These are phyloP conservation scores for Ferrisia virgata DNA, from an alignment of 2,888 invertebrate genomes.

Conservation along the genomic window DNA sequence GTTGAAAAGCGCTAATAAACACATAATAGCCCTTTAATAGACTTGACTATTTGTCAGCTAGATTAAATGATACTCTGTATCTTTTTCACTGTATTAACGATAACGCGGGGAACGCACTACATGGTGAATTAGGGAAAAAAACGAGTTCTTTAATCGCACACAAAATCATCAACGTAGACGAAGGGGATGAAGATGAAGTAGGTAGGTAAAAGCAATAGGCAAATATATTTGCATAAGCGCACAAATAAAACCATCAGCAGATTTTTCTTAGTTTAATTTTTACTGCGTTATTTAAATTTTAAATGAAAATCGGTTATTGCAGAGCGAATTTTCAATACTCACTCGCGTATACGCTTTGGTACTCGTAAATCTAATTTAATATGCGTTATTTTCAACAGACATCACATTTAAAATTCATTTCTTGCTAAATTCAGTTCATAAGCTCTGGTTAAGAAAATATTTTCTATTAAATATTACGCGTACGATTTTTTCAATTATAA, in stretches of 20 bases:
- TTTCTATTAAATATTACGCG: too few relatives aligned
- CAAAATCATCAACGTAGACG: neutral
- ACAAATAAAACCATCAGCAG: neutral
- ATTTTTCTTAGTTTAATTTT: neutral
- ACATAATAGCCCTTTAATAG: conserved; percentile 43
- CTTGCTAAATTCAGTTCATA: too few relatives aligned
- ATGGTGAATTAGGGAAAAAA: neutral
- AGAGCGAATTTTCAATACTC: neutral
- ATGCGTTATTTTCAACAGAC: too few relatives aligned
- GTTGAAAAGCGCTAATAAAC: conserved; percentile 43
- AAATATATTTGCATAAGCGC: neutral
- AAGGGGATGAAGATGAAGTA: neutral
- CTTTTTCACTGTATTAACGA: neutral
- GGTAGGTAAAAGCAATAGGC: neutral
- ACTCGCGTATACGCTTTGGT: too few relatives aligned
- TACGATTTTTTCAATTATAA: too few relatives aligned
- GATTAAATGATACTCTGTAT: conserved; percentile 33
- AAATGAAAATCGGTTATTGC: neutral
- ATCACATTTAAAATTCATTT: too few relatives aligned
- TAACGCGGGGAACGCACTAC: neutral
- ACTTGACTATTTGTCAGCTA: conserved; percentile 39
- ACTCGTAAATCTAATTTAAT: too few relatives aligned
- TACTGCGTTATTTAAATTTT: neutral
- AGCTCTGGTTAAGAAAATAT: too few relatives aligned
- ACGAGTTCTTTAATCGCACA: neutral